These are phyloP conservation scores for Daptonema setosum DNA, from an alignment of 2,888 invertebrate genomes.

Conservation along the genomic window DNA sequence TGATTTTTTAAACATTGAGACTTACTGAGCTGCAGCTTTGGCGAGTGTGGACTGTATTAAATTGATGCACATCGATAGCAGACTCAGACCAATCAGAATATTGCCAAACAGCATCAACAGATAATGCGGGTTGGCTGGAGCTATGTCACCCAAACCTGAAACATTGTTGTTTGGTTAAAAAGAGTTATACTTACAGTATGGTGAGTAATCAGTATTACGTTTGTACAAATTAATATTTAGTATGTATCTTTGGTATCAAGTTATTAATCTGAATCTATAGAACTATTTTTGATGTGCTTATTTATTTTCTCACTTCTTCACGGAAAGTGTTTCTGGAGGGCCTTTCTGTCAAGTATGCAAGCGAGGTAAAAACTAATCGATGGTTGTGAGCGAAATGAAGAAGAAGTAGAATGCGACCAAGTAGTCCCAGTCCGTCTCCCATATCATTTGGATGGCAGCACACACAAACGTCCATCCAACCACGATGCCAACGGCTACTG, in stretches of 20 bases:
- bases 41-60: conserved; percentile 45
- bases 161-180: background rate
- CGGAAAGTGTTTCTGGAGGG: too few species aligned
- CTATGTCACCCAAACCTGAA: conserved; percentile 22
- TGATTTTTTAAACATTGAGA: too few species aligned
- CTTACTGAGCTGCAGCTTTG: background rate
- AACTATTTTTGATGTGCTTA: too few species aligned
- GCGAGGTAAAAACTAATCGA: conserved; percentile 45
- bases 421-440: conserved; percentile 51
- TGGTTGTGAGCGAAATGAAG: conserved; percentile 84
- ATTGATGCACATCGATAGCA: conserved; percentile 91
- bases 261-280: background rate
- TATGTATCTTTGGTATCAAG: too few species aligned
- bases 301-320: too few species aligned
- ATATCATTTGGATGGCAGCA: conserved; percentile 12
- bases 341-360: too few species aligned
- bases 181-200: too few species aligned
- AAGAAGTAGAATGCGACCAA: conserved; percentile 87
- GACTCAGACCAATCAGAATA: conserved; percentile 73
- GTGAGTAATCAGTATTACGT: too few species aligned
- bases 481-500: background rate
- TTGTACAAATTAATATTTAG: too few species aligned
- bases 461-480: conserved; percentile 1
- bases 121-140: conserved; percentile 50
- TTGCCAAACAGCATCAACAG: conserved; percentile 80